These are phyloP conservation scores for Leucozona laternaria DNA, from an alignment of 2,888 invertebrate genomes.

Conservation along the genomic window DNA sequence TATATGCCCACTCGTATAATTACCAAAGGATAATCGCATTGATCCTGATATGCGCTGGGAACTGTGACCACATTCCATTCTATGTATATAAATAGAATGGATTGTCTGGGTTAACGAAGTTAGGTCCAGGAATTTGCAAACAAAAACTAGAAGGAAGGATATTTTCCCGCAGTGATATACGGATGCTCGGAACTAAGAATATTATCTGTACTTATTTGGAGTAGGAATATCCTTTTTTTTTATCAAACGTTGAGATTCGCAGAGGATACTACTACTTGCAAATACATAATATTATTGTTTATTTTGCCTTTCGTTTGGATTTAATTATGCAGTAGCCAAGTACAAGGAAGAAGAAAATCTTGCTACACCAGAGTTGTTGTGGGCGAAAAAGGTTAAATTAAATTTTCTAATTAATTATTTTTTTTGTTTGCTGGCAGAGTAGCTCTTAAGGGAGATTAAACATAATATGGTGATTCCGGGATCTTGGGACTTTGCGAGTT, in stretches of 20 bases:
- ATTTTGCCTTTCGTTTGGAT: slow-evolving; percentile 9
- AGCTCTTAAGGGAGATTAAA: slow-evolving; percentile 12
- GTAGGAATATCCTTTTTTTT: neutral
- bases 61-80: neutral
- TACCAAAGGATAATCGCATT: neutral
- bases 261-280: neutral
- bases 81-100: neutral
- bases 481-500: slow-evolving; percentile 9
- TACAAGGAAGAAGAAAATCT: neutral
- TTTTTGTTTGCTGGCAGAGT: neutral
- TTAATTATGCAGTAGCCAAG: neutral
- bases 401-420: slow-evolving; percentile 27
- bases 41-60: neutral
- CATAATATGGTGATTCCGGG: slow-evolving; percentile 1
- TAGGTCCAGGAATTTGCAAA: neutral
- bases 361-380: neutral
- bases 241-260: neutral
- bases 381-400: slow-evolving; percentile 18
- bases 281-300: neutral
- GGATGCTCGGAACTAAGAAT: neutral
- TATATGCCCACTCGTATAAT: neutral
- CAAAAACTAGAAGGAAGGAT: neutral
- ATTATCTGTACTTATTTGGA: neutral
- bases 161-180: neutral
- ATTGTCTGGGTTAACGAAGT: neutral